Percentiles rank a stretch among this genome's conserved stretches.
These are phyloP conservation scores for Oxystoma pomonae DNA, from an alignment of 2,888 invertebrate genomes.

Conservation along the genomic window DNA sequence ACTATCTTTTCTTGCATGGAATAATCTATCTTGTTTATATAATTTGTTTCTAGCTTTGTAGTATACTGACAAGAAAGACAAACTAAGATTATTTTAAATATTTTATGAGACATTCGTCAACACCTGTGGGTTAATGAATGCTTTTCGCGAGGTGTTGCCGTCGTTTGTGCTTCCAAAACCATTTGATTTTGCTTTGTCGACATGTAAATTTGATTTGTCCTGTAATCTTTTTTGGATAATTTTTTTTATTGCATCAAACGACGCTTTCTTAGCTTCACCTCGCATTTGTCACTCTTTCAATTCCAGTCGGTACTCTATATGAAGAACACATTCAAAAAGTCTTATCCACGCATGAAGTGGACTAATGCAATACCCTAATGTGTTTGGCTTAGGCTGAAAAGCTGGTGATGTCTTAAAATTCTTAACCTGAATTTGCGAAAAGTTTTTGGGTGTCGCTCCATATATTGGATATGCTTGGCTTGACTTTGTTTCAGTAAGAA, in stretches of 20 bases:
- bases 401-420: not conserved
- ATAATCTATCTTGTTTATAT: not conserved
- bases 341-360: not conserved
- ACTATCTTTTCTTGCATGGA: not conserved
- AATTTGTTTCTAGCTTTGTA: not conserved
- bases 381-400: not conserved
- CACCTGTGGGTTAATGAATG: not conserved
- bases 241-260: not conserved
- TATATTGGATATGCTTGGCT: not conserved
- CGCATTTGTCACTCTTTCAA: not conserved
- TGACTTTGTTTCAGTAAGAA: not conserved
- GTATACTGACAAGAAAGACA: not conserved
- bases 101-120: not conserved
- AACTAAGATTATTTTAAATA: not conserved
- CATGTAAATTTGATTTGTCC: not conserved
- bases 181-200: not conserved
- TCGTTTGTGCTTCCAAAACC: not conserved
- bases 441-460: not conserved
- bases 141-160: not conserved
- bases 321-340: not conserved
- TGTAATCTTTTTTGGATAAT: not conserved
- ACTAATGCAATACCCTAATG: not conserved
- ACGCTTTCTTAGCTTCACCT: not conserved
- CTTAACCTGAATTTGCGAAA: not conserved
- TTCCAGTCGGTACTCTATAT: not conserved